These are phyloP conservation scores for Pontoporia blainvillei DNA, from an alignment of 2,113 vertebrate species.

Conservation along the genomic window DNA sequence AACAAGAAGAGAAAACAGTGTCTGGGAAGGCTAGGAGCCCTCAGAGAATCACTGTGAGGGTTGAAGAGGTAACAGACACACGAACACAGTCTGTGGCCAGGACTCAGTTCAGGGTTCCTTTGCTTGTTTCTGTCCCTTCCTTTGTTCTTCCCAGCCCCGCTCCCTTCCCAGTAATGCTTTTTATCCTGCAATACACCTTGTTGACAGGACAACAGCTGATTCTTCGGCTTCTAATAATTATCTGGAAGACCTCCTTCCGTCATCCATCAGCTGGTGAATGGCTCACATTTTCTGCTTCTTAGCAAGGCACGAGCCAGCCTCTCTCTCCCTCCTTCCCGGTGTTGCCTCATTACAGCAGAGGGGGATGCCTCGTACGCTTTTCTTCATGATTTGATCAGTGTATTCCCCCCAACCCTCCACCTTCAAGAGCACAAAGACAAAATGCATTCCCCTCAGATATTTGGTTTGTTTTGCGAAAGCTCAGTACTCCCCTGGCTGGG, in stretches of 20 bases:
- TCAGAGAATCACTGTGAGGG: not conserved
- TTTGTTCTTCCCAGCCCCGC: not conserved
- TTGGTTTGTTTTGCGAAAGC: not conserved
- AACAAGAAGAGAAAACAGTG: not conserved
- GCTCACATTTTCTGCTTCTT: not conserved
- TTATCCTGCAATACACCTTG: not conserved
- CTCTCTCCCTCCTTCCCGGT: not conserved
- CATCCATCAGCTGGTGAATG: not conserved
- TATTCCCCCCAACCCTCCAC: not conserved
- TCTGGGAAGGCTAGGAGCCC: not conserved
- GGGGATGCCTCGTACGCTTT: not conserved
- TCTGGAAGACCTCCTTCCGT: not conserved
- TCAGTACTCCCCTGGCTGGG: not conserved
- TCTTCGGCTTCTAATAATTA: not conserved
- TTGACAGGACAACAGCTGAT: not conserved
- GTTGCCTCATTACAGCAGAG: not conserved
- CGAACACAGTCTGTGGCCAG: not conserved
- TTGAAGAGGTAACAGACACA: too few relatives aligned
- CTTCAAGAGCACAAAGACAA: not conserved
- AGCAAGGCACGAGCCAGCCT: not conserved
- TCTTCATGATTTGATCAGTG: not conserved
- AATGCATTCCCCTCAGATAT: not conserved
- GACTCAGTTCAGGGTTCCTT: too few relatives aligned
- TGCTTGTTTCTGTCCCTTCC: not conserved
- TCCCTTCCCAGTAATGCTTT: not conserved